These are phyloP conservation scores for Ophioninae sp. DNA, from an alignment of 2,888 invertebrate genomes.

Conservation along the genomic window DNA sequence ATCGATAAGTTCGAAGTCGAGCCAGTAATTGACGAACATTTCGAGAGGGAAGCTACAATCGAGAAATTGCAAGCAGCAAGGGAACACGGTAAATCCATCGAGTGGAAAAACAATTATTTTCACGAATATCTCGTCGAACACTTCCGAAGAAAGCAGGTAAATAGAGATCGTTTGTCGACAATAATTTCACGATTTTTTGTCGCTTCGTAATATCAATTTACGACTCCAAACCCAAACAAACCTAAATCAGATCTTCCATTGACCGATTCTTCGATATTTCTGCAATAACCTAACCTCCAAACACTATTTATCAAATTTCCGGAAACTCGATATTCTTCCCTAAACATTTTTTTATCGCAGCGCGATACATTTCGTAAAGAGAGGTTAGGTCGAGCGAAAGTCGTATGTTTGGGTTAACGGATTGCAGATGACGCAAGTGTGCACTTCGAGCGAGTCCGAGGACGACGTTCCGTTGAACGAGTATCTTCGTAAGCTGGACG, in stretches of 20 bases:
- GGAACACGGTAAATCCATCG: conserved; percentile 51
- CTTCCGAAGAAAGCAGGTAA: conserved; percentile 64
- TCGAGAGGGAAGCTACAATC: conserved; percentile 49
- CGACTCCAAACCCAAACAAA: too few relatives aligned
- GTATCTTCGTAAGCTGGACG: conserved; percentile 57
- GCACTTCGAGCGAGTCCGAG: conserved; percentile 51
- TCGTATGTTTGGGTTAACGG: too few relatives aligned
- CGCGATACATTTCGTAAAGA: too few relatives aligned
- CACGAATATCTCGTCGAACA: conserved; percentile 64
- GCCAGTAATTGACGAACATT: conserved; percentile 24
- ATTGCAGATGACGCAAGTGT: conserved; percentile 64
- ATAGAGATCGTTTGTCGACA: background rate
- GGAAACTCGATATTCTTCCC: too few relatives aligned
- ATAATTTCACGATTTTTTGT: background rate
- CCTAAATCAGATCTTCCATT: too few relatives aligned
- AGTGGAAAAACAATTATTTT: conserved; percentile 60
- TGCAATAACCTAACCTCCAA: too few relatives aligned
- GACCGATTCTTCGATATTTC: too few relatives aligned
- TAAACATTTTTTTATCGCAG: too few relatives aligned
- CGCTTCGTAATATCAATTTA: background rate
- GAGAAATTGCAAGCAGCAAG: conserved; percentile 38
- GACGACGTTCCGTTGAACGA: conserved; percentile 56
- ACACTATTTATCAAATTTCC: too few relatives aligned
- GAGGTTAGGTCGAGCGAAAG: too few relatives aligned
- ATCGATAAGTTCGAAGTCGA: conserved; percentile 3